Conservation (phyloP, 92 coral and sea anemone genomes). For the Paramuricea clavata region DNA sequence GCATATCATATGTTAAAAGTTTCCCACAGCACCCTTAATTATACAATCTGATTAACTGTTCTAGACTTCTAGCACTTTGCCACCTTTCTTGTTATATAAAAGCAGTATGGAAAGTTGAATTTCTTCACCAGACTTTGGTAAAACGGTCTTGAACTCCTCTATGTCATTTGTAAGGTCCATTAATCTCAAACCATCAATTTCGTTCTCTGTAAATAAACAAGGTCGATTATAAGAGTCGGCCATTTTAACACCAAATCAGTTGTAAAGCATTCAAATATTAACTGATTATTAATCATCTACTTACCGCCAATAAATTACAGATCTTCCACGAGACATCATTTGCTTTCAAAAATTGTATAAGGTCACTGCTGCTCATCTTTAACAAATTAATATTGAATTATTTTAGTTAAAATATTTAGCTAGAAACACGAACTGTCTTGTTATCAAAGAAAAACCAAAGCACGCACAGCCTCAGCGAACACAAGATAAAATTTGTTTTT, state of each 20-base stretch:
- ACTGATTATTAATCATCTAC: not conserved
- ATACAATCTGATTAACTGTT: not conserved
- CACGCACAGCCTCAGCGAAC: not conserved
- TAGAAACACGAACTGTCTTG: not conserved
- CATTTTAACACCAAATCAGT: not conserved
- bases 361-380: not conserved
- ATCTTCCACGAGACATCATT: not conserved
- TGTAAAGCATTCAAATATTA: not conserved
- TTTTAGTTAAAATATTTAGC: not conserved
- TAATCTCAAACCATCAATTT: not conserved
- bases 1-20: not conserved
- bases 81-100: not conserved
- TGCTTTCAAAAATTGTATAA: not conserved
- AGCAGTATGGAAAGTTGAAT: not conserved
- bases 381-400: not conserved
- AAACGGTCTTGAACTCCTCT: not conserved
- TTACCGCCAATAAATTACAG: not conserved
- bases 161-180: not conserved
- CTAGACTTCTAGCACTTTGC: too few species aligned
- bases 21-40: too few species aligned
- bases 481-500: conserved; percentile 5
- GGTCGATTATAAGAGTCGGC: not conserved
- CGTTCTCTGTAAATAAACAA: conserved; percentile 1
- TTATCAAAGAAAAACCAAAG: not conserved
- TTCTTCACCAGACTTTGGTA: conserved; percentile 37